Base-by-base conservation (phyloP, 1,140 invertebrate genomes). In the Trichogramma pretiosum region DNA sequence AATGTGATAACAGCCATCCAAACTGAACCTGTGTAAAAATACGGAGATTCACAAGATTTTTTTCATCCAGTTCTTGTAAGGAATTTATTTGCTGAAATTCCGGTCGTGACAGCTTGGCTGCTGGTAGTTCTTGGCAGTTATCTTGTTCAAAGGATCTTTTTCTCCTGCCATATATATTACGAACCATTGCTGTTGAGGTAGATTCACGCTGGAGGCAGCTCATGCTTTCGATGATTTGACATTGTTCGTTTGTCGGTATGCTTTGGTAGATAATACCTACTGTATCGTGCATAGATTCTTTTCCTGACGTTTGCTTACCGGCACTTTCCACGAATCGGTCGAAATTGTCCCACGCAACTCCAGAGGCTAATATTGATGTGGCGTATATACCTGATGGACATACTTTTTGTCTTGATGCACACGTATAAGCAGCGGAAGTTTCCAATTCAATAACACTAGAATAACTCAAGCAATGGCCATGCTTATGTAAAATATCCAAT, bases 201-300 rank as follows among this genome's bases (percentile, higher is more conserved):
- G 11, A 28, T 28, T 11, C 5, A 11, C n/a, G n/a, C n/a, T n/a
- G n/a, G n/a, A n/a, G n/a, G n/a, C n/a, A n/a, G n/a, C n/a, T n/a
- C n/a, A n/a, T n/a, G n/a, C n/a, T n/a, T n/a, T n/a, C n/a, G n/a
- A n/a, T n/a, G n/a, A n/a, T n/a, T n/a, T n/a, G n/a, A n/a, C n/a
- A n/a, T n/a, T n/a, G 11, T 7, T 28, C 24, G 11, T 28, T 11
- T 28, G 5, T 11, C 5, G 24, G 24, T 7, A 28, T 28, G 11
- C 11, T 28, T 28, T 28, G 24, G 11, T 28, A 28, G 5, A 28
- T 28, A 28, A 28, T 28, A 28, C 67, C 69, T 17, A 72, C 67
- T 10, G 65, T 73, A 48, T 72, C 70, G 54, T 72, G 63, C 8
- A 72, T 39, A 47, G 66, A 70, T 18, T 63, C 66, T 56, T 63